phyloP scores from a whole-genome alignment of 2,797 vertebrate genomes.

The Tokudaia muenninki region DNA sequence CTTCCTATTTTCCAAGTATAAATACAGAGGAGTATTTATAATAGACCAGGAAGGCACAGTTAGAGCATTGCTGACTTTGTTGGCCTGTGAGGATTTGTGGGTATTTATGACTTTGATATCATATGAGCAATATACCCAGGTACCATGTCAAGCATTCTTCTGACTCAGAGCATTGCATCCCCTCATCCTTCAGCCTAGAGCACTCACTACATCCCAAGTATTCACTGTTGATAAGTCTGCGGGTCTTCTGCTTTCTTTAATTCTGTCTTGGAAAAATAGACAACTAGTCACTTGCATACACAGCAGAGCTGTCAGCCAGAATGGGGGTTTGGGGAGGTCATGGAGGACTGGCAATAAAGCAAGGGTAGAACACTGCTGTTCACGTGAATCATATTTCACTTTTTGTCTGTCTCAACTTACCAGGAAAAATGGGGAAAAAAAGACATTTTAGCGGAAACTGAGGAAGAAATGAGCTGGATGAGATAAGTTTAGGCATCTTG shows the following conservation, averaged over 20 bases:
- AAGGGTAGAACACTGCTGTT: neutral
- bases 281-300: neutral
- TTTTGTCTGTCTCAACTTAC: constrained; percentile 4
- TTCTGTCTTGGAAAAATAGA: constrained; percentile 18
- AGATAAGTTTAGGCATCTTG: neutral
- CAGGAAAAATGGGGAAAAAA: constrained; percentile 23
- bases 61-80: neutral
- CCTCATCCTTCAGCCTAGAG: neutral
- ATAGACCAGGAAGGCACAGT: neutral
- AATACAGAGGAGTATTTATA: neutral
- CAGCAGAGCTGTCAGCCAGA: neutral
- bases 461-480: constrained; percentile 16
- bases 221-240: neutral
- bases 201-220: neutral
- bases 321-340: neutral
- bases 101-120: neutral
- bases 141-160: neutral
- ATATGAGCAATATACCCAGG: neutral
- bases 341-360: neutral
- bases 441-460: constrained; percentile 4
- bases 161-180: neutral
- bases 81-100: neutral
- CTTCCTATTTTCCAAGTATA: neutral
- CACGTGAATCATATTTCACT: neutral
- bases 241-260: neutral